Percentiles rank a stretch among this genome's conserved stretches.
Evolutionary conservation across 2,113 vertebrate species (phyloP).

Genomic region (Brienomyrus longianalis): DNA sequence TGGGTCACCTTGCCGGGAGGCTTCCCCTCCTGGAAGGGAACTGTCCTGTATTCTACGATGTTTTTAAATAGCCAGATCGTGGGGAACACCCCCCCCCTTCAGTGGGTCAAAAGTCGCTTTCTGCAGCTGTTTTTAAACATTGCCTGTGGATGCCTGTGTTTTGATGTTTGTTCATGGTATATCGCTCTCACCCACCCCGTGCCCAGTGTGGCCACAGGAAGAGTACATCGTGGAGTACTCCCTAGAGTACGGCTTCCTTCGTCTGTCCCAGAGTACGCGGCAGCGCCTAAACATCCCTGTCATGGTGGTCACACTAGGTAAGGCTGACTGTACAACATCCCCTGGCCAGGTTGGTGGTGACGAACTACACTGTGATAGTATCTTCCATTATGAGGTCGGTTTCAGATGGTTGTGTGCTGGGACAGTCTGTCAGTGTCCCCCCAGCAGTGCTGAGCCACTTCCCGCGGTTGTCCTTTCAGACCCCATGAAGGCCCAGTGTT

Average conservation of each 20-base stretch:
- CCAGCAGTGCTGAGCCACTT: background rate
- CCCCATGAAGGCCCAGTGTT: conserved; percentile 89
- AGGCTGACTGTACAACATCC: conserved; percentile 24
- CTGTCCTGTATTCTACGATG: background rate
- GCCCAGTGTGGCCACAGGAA: conserved; percentile 85
- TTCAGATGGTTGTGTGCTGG: background rate
- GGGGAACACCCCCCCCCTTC: background rate
- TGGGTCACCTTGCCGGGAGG: background rate
- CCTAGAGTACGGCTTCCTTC: conserved; percentile 87
- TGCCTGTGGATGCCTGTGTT: background rate
- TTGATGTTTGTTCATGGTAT: background rate
- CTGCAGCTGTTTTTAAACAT: background rate
- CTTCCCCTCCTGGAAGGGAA: background rate
- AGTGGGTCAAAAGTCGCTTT: background rate
- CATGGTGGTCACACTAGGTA: conserved; percentile 95
- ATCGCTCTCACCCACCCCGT: background rate
- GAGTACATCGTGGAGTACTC: conserved; percentile 98
- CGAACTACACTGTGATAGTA: background rate
- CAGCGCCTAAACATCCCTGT: conserved; percentile 93
- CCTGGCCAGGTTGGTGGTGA: background rate
- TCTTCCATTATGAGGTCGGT: background rate
- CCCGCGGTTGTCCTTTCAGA: conserved; percentile 54
- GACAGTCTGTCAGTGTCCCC: background rate
- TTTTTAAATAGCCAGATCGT: background rate
- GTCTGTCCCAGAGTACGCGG: conserved; percentile 86